Percentiles rank a stretch among this genome's conserved stretches.
Conservation (phyloP, 2,113 vertebrate species). For the Cochlearius cochlearius region DNA sequence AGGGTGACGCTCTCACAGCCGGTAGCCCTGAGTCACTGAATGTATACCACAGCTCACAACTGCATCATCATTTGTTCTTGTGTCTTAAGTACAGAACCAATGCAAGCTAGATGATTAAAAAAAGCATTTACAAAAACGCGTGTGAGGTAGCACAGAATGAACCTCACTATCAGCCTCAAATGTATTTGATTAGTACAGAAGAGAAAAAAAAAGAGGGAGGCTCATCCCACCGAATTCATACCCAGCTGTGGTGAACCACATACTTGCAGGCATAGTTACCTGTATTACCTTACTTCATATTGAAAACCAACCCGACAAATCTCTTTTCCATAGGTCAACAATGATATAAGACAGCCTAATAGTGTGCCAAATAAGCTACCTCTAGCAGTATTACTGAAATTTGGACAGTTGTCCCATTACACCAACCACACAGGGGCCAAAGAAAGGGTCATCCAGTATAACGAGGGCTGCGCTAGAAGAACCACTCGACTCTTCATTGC, state of each 20-base stretch:
- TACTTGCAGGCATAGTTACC: neutral
- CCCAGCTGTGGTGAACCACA: neutral
- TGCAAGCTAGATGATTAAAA: neutral
- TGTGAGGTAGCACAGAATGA: neutral
- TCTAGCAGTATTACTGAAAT: neutral
- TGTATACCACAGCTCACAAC: neutral
- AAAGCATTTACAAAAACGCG: neutral
- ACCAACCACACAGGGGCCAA: neutral
- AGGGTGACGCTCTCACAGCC: neutral
- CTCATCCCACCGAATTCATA: neutral
- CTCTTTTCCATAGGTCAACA: neutral
- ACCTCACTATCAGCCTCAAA: neutral
- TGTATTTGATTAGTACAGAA: neutral
- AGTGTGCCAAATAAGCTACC: neutral
- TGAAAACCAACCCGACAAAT: neutral
- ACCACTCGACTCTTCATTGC: neutral
- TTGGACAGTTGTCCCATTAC: neutral
- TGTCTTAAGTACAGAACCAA: neutral
- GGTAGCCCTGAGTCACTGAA: neutral
- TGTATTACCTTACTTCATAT: neutral
- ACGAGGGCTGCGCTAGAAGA: neutral
- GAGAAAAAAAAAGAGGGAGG: neutral
- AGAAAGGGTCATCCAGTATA: neutral
- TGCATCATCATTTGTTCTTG: neutral
- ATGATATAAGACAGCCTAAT: neutral